Base-by-base conservation (phyloP, 2,797 vertebrate genomes). In the Halcyon smyrnensis region DNA sequence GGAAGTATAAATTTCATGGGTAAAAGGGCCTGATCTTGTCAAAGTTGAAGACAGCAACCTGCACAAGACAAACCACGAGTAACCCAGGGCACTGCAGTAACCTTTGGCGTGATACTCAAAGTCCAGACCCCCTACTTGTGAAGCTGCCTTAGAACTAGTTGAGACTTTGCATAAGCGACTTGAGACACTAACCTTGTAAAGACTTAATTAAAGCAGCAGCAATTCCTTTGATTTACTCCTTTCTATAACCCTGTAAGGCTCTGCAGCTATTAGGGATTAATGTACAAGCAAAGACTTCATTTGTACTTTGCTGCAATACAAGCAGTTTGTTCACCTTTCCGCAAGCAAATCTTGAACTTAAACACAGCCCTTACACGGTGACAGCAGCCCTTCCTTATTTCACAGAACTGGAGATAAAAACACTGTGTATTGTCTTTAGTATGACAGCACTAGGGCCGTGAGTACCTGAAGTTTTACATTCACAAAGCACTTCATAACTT, bases 401-500 rank as follows among this genome's bases (percentile, higher is more conserved):
- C 87, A 88, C 43, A 86, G 59, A n/a, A 34, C 19, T 39, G 27
- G 32, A 82, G 54, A 95, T 79, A 43, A 17, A 79, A 95, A 17
- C 51, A 78, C 39, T 3, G 3, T 3, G 12, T 39, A 34, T 86
- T 65, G 81, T 43, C 69, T 84, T 62, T 3, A 69, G 51, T 18
- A 56, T 30, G 43, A 82, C 48, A 86, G 65, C 23, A 34, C 65
- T 15, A 62, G 50, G 36, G 59, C 36, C 77, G 56, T 0, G 16
- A 88, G n/a, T 15, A 79, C 11, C 68, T 63, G 14, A 46, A 87
- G 71, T 67, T 90, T 48, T 36, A 8, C 71, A 78, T 57, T 86
- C 81, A 95, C 71, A 91, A 90, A 95, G 62, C 63, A 46, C 41
- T 45, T 41, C 89, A 65, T 80, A 86, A 62, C 76, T 86, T 71